Conservation (phyloP, 64 coral and sea anemone genomes). For the Dendronephthya gigantea region DNA sequence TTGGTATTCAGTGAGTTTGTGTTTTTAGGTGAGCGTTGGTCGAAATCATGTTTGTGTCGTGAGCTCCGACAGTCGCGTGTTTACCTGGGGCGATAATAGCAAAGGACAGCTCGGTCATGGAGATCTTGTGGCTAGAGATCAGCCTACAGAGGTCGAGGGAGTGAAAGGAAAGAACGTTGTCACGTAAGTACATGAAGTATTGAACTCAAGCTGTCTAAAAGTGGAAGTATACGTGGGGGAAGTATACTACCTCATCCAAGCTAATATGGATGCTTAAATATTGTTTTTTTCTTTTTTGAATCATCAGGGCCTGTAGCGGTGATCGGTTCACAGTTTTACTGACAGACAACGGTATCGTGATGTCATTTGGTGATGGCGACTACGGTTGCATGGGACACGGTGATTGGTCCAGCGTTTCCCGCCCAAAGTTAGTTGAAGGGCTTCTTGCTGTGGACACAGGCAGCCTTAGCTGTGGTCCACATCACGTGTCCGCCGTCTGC, state of each 20-base stretch:
- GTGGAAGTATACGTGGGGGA: too few species aligned
- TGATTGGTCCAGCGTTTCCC: conserved; percentile 56
- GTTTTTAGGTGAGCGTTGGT: conserved; percentile 81
- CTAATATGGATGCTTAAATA: neutral
- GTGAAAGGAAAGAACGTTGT: conserved; percentile 69
- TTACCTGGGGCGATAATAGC: conserved; percentile 83
- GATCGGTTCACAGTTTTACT: conserved; percentile 81
- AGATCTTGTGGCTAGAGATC: conserved; percentile 46
- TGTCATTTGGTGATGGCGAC: conserved; percentile 78
- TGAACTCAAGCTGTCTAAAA: neutral
- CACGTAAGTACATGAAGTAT: conserved; percentile 29
- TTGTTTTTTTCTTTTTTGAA: neutral
- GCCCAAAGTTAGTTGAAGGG: conserved; percentile 87
- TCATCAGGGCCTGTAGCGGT: conserved; percentile 66
- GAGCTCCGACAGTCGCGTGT: conserved; percentile 66
- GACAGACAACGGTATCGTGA: conserved; percentile 96
- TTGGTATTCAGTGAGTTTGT: neutral
- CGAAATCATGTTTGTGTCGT: conserved; percentile 79
- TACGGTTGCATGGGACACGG: conserved; percentile 82
- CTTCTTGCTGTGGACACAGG: conserved; percentile 83
- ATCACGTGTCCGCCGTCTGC: conserved; percentile 67
- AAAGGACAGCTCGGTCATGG: conserved; percentile 88
- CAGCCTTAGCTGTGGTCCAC: conserved; percentile 59
- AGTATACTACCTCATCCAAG: too few species aligned
- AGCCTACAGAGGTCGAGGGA: conserved; percentile 69